These are phyloP conservation scores for Bombus turneri DNA, from an alignment of 1,140 invertebrate genomes.

Conservation along the genomic window DNA sequence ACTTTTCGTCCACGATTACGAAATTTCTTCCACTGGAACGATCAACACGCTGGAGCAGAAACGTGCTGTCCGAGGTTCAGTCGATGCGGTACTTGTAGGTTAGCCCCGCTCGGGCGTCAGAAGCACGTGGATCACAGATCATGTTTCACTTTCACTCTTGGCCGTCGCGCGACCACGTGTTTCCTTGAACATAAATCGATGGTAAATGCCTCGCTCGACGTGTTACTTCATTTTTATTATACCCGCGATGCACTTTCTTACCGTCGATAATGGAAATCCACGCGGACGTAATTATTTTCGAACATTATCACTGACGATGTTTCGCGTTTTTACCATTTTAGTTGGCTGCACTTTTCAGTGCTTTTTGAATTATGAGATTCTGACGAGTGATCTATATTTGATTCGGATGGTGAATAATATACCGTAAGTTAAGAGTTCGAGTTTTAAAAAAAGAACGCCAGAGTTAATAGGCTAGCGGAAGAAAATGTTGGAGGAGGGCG, in stretches of 20 bases:
- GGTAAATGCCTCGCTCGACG: background rate
- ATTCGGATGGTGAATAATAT: too few relatives aligned
- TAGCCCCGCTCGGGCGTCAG: constrained; percentile 6
- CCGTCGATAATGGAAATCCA: background rate
- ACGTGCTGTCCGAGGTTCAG: constrained; percentile 4
- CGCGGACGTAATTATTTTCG: background rate
- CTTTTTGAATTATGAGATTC: too few relatives aligned
- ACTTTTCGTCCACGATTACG: background rate
- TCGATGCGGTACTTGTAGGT: constrained; percentile 42
- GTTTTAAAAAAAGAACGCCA: too few relatives aligned
- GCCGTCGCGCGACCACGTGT: constrained; percentile 51
- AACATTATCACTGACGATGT: too few relatives aligned
- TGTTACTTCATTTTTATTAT: background rate
- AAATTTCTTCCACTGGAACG: background rate
- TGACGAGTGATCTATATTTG: too few relatives aligned
- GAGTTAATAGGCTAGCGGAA: too few relatives aligned
- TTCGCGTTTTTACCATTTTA: too few relatives aligned
- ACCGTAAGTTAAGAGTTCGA: too few relatives aligned
- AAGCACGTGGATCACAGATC: constrained; percentile 65
- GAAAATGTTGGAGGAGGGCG: background rate
- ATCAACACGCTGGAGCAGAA: background rate
- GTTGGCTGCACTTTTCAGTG: too few relatives aligned
- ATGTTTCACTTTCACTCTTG: constrained; percentile 71
- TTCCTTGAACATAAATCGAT: constrained; percentile 35
- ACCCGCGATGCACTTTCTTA: background rate